Evolutionary conservation across 53 echinoderm and acorn worm genomes (phyloP).

Genomic region (Hippasteria phrygiana): DNA sequence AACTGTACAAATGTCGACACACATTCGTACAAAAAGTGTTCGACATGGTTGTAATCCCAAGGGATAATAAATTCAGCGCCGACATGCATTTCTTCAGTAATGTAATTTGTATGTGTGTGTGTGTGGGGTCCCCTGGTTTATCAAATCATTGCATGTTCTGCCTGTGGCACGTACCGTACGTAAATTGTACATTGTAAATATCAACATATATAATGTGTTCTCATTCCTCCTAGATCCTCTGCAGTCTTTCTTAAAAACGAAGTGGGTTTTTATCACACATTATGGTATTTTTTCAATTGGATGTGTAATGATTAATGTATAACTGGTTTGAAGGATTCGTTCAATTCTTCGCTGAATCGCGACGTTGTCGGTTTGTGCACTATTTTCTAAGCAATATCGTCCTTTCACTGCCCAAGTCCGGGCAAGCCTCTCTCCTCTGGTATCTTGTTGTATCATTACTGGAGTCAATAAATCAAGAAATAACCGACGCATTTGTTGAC

Average conservation of each 20-base stretch:
- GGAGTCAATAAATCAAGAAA: conserved; percentile 5
- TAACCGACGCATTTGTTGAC: too few species aligned
- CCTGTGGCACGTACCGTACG: too few species aligned
- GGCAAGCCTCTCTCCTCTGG: not conserved
- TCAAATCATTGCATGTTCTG: too few species aligned
- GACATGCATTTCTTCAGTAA: too few species aligned
- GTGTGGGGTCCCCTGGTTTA: too few species aligned
- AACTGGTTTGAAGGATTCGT: not conserved
- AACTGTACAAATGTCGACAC: too few species aligned
- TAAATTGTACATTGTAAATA: conserved; percentile 2
- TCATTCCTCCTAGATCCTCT: too few species aligned
- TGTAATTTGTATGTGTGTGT: too few species aligned
- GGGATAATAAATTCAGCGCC: too few species aligned
- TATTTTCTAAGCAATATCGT: conserved; percentile 3
- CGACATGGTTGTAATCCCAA: too few species aligned
- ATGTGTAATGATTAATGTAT: not conserved
- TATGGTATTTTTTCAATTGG: not conserved
- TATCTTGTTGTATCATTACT: not conserved
- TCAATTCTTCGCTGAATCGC: not conserved
- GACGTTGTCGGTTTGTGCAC: not conserved
- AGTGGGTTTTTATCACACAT: not conserved
- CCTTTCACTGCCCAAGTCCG: not conserved
- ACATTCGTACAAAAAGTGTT: too few species aligned
- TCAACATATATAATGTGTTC: not conserved
- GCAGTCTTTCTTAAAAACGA: not conserved